Evolutionary conservation across 2,113 vertebrate genomes (phyloP), one percentile per base, ranked within the genome.

Genomic region (Odocoileus hemionus): DNA sequence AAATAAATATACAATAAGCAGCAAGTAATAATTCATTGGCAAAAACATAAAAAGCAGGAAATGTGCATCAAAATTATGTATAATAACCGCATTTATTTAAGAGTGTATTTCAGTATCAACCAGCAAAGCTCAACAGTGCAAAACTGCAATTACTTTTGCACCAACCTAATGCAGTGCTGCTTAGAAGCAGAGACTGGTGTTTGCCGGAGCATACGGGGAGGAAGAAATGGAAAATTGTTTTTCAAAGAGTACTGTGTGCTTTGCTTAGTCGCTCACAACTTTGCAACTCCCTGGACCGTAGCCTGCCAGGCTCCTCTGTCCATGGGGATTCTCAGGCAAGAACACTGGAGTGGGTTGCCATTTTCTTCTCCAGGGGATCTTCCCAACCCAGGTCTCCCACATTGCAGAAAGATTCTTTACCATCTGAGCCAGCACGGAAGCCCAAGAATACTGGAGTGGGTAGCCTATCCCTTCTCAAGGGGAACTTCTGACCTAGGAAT

Each of bases 281-380:
- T 43, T 76, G 12, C 39, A 26, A 43, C 23, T 12, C 39, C 12
- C 5, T 1, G 13, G 39, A 14, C 70, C 0, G 0, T 13, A 39
- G 70, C 11, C 21, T 39, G 5, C 70, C 39, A 13, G 39, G 23
- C 70, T 76, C 12, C 70, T 76, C 23, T 43, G 23, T 76, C 70
- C 36, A 76, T 3, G 23, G 39, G 39, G 39, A 43, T 43, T 76
- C 70, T 76, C 36, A 26, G 39, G 39, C 70, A 43, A 43, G 13
- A 76, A 43, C 14, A 76, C 39, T 26, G 28, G 70, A 76, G 23
- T 76, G 39, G 11, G 39, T 76, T 14, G 39, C 70, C 23, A 43
- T 26, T 76, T 39, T 36, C 21, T 76, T 76, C 36, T 76, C 23
- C 70, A 43, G 70, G 36, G 36, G 12, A 76, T 25, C 23, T 76